A percentile compares a stretch with the other conserved stretches of the same genome.
Evolutionary conservation across 23 tunicate species (phyloP).

Genomic region (Ciona savignyi): DNA sequence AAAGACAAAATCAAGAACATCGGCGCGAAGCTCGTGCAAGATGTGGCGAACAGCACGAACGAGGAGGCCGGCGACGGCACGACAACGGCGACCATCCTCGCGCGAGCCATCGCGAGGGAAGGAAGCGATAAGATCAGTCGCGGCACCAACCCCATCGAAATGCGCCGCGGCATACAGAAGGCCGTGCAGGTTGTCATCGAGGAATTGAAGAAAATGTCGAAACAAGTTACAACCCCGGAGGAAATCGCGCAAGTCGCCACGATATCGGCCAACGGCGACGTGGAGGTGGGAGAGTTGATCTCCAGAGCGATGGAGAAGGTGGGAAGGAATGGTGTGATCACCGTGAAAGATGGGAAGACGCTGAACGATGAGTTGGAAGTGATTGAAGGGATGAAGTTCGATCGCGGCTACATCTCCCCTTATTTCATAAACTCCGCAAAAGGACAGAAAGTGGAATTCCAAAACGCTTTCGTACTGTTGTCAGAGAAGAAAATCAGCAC

Average conservation of each 20-base stretch:
- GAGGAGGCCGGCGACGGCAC: conserved; percentile 99
- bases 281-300: conserved; percentile 85
- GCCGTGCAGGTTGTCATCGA: conserved; percentile 78
- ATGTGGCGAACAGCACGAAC: conserved; percentile 97
- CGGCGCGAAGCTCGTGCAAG: conserved; percentile 96
- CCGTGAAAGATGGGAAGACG: conserved; percentile 99
- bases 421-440: conserved; percentile 96
- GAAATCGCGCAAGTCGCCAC: conserved; percentile 99
- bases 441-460: conserved; percentile 96
- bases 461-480: conserved; percentile 87
- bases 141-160: conserved; percentile 97
- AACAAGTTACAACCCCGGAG: conserved; percentile 96
- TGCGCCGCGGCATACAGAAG: conserved; percentile 96
- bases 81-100: conserved; percentile 93
- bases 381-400: conserved; percentile 99
- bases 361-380: conserved; percentile 95
- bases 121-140: conserved; percentile 85
- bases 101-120: conserved; percentile 89
- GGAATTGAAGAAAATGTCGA: conserved; percentile 42
- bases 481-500: conserved; percentile 89
- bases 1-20: conserved; percentile 82
- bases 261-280: conserved; percentile 97
- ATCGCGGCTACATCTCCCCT: conserved; percentile 97
- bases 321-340: conserved; percentile 96
- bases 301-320: conserved; percentile 97